These are phyloP conservation scores for Amphipyra tragopoginis DNA, from an alignment of 2,888 invertebrate genomes.

Conservation along the genomic window DNA sequence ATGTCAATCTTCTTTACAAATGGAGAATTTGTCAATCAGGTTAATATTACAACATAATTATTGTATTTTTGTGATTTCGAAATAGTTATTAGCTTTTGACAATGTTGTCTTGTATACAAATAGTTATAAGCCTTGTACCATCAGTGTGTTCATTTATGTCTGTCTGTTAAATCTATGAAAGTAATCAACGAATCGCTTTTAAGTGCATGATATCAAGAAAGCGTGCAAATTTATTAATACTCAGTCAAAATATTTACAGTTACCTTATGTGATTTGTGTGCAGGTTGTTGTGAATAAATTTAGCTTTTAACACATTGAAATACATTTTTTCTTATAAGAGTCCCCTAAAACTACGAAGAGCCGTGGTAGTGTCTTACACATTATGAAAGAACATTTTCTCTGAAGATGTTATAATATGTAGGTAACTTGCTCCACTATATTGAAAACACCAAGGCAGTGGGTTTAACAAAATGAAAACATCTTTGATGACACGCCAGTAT, in stretches of 20 bases:
- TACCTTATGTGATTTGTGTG: constrained; percentile 51
- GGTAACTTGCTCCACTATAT: too few species aligned
- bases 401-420: too few species aligned
- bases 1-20: constrained; percentile 9
- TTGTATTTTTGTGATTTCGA: constrained; percentile 28
- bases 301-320: constrained; percentile 37
- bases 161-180: constrained; percentile 42
- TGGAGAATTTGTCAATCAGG: constrained; percentile 13
- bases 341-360: not conserved
- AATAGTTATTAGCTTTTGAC: constrained; percentile 39
- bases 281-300: constrained; percentile 54
- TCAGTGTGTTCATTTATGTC: constrained; percentile 54
- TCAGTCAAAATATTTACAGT: constrained; percentile 47
- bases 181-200: constrained; percentile 54
- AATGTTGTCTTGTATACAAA: constrained; percentile 41
- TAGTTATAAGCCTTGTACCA: constrained; percentile 57
- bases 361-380: too few species aligned
- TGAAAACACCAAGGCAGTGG: too few species aligned
- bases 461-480: too few species aligned
- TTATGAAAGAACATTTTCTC: too few species aligned
- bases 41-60: constrained; percentile 20
- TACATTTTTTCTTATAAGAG: not conserved
- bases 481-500: too few species aligned
- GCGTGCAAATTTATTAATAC: constrained; percentile 39
- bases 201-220: constrained; percentile 17